phyloP scores from a whole-genome alignment of 2,888 invertebrate species.

The Synanthedon andrenaeformis region DNA sequence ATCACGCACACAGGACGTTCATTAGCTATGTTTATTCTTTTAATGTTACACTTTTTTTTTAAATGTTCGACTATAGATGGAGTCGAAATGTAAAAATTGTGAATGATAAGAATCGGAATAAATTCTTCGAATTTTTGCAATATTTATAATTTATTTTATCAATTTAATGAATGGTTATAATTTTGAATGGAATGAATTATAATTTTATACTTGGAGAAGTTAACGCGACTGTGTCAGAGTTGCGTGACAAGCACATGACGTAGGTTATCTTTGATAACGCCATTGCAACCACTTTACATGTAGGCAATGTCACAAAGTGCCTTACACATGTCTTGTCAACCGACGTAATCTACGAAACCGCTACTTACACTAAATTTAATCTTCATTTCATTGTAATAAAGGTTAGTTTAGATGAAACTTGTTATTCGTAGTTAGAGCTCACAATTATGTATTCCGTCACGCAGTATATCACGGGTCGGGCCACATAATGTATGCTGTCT shows the following conservation, averaged over 20 bases:
- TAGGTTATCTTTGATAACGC: conserved; percentile 8
- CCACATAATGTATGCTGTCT: conserved; percentile 51
- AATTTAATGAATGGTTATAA: too few relatives aligned
- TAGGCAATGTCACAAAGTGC: conserved; percentile 3
- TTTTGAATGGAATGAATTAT: too few relatives aligned
- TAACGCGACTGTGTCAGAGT: conserved; percentile 1
- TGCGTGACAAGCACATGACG: conserved; percentile 8
- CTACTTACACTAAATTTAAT: too few relatives aligned
- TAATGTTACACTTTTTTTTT: too few relatives aligned
- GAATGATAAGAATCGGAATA: too few relatives aligned
- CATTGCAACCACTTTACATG: conserved; percentile 1
- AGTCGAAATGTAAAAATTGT: too few relatives aligned
- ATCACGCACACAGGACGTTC: too few relatives aligned
- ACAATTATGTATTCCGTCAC: not conserved
- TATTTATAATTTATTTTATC: too few relatives aligned
- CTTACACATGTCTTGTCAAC: conserved; percentile 6
- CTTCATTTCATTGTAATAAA: not conserved
- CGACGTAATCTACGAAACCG: not conserved
- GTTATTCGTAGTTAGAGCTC: not conserved
- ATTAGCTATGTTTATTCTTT: too few relatives aligned
- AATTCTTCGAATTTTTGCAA: too few relatives aligned
- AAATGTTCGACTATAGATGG: too few relatives aligned
- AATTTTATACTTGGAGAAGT: not conserved
- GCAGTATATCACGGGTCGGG: conserved; percentile 26
- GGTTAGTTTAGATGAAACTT: not conserved